A percentile compares a stretch with the other conserved stretches of the same genome.
phyloP scores from a whole-genome alignment of 2,888 invertebrate species.

The Trichogramma dendrolimi region DNA sequence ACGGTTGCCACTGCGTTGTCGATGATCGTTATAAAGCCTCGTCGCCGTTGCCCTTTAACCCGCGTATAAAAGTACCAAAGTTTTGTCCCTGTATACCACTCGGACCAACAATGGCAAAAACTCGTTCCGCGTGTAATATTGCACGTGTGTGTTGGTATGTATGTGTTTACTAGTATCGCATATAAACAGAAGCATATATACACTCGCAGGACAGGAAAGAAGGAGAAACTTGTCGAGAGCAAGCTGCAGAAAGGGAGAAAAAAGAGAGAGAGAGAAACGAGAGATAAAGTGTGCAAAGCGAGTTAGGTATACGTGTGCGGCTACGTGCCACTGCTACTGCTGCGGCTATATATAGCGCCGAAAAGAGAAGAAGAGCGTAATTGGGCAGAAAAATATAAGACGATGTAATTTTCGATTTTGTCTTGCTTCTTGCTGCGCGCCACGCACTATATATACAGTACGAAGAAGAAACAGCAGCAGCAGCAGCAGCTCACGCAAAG shows the following conservation, averaged over 20 bases:
- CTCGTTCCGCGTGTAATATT: too few relatives aligned
- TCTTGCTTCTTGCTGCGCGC: background rate
- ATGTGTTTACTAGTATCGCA: too few relatives aligned
- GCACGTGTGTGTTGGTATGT: too few relatives aligned
- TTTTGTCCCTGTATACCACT: background rate
- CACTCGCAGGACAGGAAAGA: too few relatives aligned
- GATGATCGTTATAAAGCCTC: background rate
- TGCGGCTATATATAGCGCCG: background rate
- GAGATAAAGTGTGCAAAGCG: slow-evolving; percentile 3
- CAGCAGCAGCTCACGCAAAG: too few relatives aligned
- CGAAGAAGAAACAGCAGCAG: too few relatives aligned
- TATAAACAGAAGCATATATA: too few relatives aligned
- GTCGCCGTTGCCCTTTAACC: slow-evolving; percentile 11
- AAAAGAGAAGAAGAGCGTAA: slow-evolving; percentile 8
- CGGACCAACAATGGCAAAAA: too few relatives aligned
- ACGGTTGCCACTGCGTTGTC: background rate
- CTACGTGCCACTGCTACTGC: background rate
- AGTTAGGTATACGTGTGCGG: background rate
- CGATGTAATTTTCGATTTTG: slow-evolving; percentile 11
- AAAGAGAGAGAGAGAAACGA: background rate
- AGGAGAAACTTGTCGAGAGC: too few relatives aligned
- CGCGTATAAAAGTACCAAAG: slow-evolving; percentile 19
- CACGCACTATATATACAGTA: background rate
- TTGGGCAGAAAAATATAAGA: slow-evolving; percentile 12
- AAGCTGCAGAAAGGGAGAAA: too few relatives aligned